Conservation (phyloP, 2,797 vertebrate species). For the Sebastes alutus region DNA sequence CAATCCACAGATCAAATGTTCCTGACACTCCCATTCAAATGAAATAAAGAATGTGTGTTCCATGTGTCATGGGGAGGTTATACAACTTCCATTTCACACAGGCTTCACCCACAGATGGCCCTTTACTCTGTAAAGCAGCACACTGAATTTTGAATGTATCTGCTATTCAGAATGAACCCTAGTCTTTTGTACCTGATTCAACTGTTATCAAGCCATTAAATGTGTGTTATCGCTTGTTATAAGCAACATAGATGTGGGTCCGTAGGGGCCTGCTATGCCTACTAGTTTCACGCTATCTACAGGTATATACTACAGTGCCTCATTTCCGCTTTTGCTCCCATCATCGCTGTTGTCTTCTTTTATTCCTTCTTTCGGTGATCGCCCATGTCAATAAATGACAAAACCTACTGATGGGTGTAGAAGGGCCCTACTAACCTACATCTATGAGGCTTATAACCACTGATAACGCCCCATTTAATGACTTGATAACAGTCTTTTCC, state of each 20-base stretch:
- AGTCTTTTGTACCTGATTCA: not conserved
- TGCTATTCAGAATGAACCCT: not conserved
- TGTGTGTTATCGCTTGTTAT: not conserved
- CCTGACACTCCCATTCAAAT: conserved; percentile 32
- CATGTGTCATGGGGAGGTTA: conserved; percentile 2
- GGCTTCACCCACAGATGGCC: not conserved
- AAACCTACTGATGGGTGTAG: not conserved
- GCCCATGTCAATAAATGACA: not conserved
- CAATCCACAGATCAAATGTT: conserved; percentile 56
- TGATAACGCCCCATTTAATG: not conserved
- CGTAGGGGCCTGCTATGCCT: not conserved
- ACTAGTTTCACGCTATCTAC: not conserved
- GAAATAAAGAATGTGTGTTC: conserved; percentile 36
- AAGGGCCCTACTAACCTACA: not conserved
- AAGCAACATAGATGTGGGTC: not conserved
- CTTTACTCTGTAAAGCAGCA: not conserved
- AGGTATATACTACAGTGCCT: not conserved
- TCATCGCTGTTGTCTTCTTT: not conserved
- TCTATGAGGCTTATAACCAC: not conserved
- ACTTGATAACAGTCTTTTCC: not conserved
- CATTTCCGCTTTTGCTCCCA: not conserved
- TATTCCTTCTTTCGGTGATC: not conserved
- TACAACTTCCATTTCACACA: conserved; percentile 9
- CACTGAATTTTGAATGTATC: not conserved
- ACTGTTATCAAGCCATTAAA: not conserved